Conservation (phyloP, 2,888 invertebrate genomes). For the Pogonocherus hispidulus region DNA sequence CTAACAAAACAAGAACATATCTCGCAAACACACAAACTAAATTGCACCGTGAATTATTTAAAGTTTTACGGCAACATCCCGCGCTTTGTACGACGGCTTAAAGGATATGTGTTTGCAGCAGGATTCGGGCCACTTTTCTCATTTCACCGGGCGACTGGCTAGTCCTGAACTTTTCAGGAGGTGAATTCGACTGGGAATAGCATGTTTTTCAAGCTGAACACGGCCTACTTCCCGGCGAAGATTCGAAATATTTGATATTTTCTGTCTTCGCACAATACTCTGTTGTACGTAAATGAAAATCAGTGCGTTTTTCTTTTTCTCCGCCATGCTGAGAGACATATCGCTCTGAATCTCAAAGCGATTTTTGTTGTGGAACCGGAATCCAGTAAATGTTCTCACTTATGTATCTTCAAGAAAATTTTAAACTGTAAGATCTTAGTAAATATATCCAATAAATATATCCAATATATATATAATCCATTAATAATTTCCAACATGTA, state of each 20-base stretch:
- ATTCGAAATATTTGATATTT: not conserved
- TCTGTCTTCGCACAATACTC: not conserved
- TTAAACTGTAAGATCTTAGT: too few relatives aligned
- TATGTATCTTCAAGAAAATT: too few relatives aligned
- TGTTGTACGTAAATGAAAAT: not conserved
- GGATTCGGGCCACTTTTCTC: constrained; percentile 30
- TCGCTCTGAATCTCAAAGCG: too few relatives aligned
- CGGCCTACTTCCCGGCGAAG: not conserved
- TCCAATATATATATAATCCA: too few relatives aligned
- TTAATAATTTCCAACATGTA: too few relatives aligned
- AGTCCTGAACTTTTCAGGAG: constrained; percentile 13
- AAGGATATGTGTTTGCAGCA: constrained; percentile 16
- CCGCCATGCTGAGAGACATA: too few relatives aligned
- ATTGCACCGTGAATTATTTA: constrained; percentile 26
- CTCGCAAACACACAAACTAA: constrained; percentile 15
- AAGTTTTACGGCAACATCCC: constrained; percentile 7
- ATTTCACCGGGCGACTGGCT: constrained; percentile 18
- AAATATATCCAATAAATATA: too few relatives aligned
- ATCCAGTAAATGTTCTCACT: too few relatives aligned
- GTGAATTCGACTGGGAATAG: constrained; percentile 23
- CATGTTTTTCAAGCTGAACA: not conserved
- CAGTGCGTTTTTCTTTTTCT: too few relatives aligned
- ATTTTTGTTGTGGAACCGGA: too few relatives aligned
- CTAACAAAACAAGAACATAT: constrained; percentile 12
- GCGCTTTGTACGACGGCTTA: constrained; percentile 17